Conservation (phyloP, 2,113 vertebrate species). For the Cyprinodon variegatus region DNA sequence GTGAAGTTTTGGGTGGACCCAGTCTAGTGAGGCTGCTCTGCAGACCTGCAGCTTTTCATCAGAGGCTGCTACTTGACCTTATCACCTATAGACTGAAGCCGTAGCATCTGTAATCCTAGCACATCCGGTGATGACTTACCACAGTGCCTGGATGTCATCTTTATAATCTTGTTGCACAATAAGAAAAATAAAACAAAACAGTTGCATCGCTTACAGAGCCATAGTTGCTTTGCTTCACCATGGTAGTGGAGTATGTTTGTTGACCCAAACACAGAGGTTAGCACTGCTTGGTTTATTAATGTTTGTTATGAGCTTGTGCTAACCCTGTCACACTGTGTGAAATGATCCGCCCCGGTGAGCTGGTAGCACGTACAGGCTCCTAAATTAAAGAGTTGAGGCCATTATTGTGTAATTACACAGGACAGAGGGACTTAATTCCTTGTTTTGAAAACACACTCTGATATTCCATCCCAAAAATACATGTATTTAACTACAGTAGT, state of each 20-base stretch:
- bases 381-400: constrained; percentile 59
- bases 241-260: constrained; percentile 30
- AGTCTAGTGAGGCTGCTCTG: constrained; percentile 44
- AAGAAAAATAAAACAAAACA: constrained; percentile 1
- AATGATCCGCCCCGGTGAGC: constrained; percentile 48
- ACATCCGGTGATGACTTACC: constrained; percentile 34
- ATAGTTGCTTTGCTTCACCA: constrained; percentile 31
- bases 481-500: constrained; percentile 40
- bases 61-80: constrained; percentile 27
- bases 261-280: constrained; percentile 32
- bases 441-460: constrained; percentile 61
- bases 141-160: neutral
- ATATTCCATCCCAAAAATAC: constrained; percentile 39
- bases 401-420: constrained; percentile 68
- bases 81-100: constrained; percentile 25
- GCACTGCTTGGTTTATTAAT: constrained; percentile 38
- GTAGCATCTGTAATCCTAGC: constrained; percentile 19
- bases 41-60: constrained; percentile 50
- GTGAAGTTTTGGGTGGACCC: constrained; percentile 73
- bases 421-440: constrained; percentile 44
- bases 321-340: constrained; percentile 28
- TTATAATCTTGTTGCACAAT: constrained; percentile 51
- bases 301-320: constrained; percentile 25
- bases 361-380: constrained; percentile 38
- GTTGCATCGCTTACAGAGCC: neutral